Evolutionary conservation across 2,113 vertebrate species (phyloP), one percentile per base, ranked within the genome.

Genomic region (Channa argus): DNA sequence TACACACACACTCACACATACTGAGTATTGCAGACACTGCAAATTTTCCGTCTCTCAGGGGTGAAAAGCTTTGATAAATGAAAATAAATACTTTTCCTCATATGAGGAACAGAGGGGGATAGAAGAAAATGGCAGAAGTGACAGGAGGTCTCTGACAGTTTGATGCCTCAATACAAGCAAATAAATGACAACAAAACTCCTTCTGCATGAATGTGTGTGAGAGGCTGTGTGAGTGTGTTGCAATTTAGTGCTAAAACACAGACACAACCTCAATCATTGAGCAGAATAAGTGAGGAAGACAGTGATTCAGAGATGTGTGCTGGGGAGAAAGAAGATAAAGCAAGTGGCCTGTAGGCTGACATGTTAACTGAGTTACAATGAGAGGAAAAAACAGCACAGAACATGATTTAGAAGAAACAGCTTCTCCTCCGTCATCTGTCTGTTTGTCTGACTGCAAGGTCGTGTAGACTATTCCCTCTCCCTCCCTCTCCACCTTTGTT

Each of bases 41-140:
- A 82, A 62, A 83, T 92, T 91, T 82, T 85, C 45, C 68, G 67
- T 78, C 85, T 91, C 89, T 83, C 84, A 75, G 69, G 86, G 80
- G 92, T 88, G 85, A 90, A 88, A 87, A 63, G 77, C 90, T 92
- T 91, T 93, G 91, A 93, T 93, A 92, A 93, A 93, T 93, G 92
- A 92, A 93, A 93, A 93, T 92, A 93, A 93, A 93, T 89, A 92
- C 80, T 93, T 92, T 90, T 92, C 86, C 91, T 93, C 79, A 84
- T 84, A 79, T 51, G 64, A 86, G 82, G 58, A 90, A 85, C 71
- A 77, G 71, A 72, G 70, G 47, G 47, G 13, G 63, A 58, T 69
- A 77, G 79, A 74, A 24, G 63, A 53, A 74, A 83, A 81, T 63
- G 79, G 78, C 51, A 76, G 65, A 69, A 86, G 64, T 87, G 84